These are phyloP conservation scores for Fregetta grallaria DNA, from an alignment of 2,113 vertebrate species.

Conservation along the genomic window DNA sequence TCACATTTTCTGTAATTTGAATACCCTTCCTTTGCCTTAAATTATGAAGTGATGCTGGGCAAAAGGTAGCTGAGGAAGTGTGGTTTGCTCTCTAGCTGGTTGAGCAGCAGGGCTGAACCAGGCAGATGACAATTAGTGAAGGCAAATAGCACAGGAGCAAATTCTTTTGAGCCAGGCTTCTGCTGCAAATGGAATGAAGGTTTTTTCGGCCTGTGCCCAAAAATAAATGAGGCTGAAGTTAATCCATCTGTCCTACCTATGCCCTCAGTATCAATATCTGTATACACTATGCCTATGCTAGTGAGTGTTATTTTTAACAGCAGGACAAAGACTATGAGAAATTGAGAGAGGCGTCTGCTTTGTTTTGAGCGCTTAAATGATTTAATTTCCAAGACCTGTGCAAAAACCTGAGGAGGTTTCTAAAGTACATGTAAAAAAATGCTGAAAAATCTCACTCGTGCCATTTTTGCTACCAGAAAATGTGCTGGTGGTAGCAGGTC, in stretches of 20 bases:
- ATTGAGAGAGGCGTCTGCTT: not conserved
- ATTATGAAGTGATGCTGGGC: not conserved
- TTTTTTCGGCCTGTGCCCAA: not conserved
- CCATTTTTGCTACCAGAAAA: not conserved
- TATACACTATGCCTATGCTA: not conserved
- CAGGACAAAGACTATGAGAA: not conserved
- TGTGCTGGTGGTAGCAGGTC: not conserved
- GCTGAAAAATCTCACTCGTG: not conserved
- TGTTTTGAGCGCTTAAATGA: not conserved
- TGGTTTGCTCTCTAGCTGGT: not conserved
- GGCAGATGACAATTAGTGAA: not conserved
- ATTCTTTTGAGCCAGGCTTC: not conserved
- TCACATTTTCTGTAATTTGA: not conserved
- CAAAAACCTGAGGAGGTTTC: not conserved
- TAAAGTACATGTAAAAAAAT: not conserved
- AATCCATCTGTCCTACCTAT: not conserved
- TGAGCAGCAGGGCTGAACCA: not conserved
- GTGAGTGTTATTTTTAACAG: not conserved
- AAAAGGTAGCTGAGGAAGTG: not conserved
- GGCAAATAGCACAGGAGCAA: not conserved
- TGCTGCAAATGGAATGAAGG: not conserved
- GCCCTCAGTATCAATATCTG: not conserved
- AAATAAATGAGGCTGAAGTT: constrained; percentile 16
- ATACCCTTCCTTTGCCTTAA: not conserved
- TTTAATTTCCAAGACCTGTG: not conserved